Evolutionary conservation across 2,888 invertebrate species (phyloP), one percentile per base, ranked within the genome.

Genomic region (Dascillus cervinus): DNA sequence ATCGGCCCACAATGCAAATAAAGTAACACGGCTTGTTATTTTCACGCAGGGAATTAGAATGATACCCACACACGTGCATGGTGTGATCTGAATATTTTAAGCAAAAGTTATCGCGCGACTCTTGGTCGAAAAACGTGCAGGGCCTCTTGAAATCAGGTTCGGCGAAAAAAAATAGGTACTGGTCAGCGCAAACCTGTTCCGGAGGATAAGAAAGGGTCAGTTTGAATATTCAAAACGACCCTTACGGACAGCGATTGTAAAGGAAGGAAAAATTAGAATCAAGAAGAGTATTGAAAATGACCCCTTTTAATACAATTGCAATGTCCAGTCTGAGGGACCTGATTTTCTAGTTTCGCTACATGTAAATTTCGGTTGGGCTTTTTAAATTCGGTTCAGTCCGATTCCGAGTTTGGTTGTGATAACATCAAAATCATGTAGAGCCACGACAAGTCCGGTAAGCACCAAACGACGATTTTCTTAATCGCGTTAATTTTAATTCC

Each of bases 241-340:
- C 41, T 29, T 37, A 26, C 22, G 31, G 22, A 13, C 34, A 32
- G 12, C 34, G 13, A 20, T 10, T 22, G 25, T 37, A 32, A 25
- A 26, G 28, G 21, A 27, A 22, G n/a, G n/a, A n/a, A n/a, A n/a
- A n/a, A n/a, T n/a, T n/a, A n/a, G n/a, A n/a, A 43, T 42, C 43
- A 45, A 44, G 46, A 44, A 46, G 43, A 41, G 41, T 36, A 46
- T 34, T 17, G 8, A n/a, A n/a, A n/a, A n/a, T n/a, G 47, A 43
- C 39, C 46, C 53, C 49, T 37, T 36, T 34, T 43, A 44, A 39
- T 49, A 56, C 54, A 52, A 54, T 55, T 47, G 51, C 50, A 47
- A 47, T 60, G 59, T 58, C 58, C 59, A 55, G 53, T 44, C 46
- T n/a, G n/a, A n/a, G n/a, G n/a, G 55, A 62, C 60, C 52, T 56